Conservation (phyloP, 2,888 invertebrate genomes). For the Drosophila borealis region DNA sequence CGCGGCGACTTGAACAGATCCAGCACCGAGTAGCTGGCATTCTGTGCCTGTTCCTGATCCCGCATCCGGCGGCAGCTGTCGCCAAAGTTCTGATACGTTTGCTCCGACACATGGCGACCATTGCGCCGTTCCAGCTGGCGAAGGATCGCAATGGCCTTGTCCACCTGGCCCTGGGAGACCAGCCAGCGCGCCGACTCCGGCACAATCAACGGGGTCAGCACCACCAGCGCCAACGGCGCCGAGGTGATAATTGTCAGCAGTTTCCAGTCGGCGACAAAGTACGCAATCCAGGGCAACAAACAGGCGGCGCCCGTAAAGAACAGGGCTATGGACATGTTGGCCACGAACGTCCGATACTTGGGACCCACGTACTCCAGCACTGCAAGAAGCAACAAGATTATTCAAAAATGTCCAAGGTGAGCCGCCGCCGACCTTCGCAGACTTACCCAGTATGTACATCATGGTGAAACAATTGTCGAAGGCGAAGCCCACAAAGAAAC, state of each 20-base stretch:
- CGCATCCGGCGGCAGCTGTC: conserved; percentile 88
- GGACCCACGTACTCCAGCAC: conserved; percentile 95
- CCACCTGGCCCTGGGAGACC: conserved; percentile 93
- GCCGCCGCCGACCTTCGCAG: background rate
- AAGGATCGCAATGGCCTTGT: conserved; percentile 91
- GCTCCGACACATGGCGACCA: conserved; percentile 90
- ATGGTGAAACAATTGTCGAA: conserved; percentile 96
- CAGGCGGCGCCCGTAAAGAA: conserved; percentile 94
- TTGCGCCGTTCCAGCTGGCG: conserved; percentile 93
- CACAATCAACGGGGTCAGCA: conserved; percentile 91
- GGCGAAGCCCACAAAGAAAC: conserved; percentile 94
- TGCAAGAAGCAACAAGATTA: conserved; percentile 84
- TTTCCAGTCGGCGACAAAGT: conserved; percentile 92
- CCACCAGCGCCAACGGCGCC: conserved; percentile 89
- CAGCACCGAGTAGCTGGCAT: conserved; percentile 90
- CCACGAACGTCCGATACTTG: conserved; percentile 95
- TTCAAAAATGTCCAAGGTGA: background rate
- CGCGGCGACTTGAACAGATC: conserved; percentile 93
- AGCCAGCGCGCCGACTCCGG: conserved; percentile 96
- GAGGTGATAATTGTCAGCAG: conserved; percentile 91
- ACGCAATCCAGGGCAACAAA: conserved; percentile 93
- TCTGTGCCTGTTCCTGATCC: conserved; percentile 88
- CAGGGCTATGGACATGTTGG: conserved; percentile 95
- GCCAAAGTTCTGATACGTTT: conserved; percentile 89
- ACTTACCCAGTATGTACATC: conserved; percentile 96